phyloP scores from a whole-genome alignment of 2,888 invertebrate species.

The Stegophylla sp. region DNA sequence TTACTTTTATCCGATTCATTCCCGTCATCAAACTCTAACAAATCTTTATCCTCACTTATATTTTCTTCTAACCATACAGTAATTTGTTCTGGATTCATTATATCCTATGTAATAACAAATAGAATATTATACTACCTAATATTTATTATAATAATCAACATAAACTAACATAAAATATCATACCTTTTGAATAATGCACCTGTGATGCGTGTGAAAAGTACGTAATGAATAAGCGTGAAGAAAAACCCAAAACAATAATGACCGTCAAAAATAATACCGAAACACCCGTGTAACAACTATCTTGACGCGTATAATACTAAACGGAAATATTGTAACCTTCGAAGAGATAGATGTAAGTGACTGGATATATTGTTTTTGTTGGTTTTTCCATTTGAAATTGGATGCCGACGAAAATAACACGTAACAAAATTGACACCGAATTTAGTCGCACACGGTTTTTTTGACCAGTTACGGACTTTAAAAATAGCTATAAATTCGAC shows the following conservation, averaged over 20 bases:
- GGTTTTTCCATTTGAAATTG: neutral
- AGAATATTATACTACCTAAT: conserved; percentile 14
- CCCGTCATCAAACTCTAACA: conserved; percentile 8
- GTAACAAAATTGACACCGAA: no score
- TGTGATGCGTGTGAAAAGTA: neutral
- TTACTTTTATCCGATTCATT: conserved; percentile 24
- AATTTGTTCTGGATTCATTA: conserved; percentile 5
- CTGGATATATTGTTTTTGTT: no score
- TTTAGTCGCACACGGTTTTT: no score
- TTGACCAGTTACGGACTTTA: no score
- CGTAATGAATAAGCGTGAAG: no score
- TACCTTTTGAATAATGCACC: conserved; percentile 22
- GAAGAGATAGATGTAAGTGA: no score
- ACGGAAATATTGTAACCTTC: no score
- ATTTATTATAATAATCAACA: conserved; percentile 19
- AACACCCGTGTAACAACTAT: no score
- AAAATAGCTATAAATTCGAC: no score
- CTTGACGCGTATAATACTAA: no score
- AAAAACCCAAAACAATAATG: no score
- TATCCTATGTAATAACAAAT: neutral
- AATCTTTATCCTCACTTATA: conserved; percentile 3
- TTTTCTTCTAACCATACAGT: conserved; percentile 10
- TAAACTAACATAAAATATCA: conserved; percentile 13
- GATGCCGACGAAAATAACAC: neutral
- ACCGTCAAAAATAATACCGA: no score